These are phyloP conservation scores for Tetramorium parvispinum DNA, from an alignment of 1,140 invertebrate species.

Conservation along the genomic window DNA sequence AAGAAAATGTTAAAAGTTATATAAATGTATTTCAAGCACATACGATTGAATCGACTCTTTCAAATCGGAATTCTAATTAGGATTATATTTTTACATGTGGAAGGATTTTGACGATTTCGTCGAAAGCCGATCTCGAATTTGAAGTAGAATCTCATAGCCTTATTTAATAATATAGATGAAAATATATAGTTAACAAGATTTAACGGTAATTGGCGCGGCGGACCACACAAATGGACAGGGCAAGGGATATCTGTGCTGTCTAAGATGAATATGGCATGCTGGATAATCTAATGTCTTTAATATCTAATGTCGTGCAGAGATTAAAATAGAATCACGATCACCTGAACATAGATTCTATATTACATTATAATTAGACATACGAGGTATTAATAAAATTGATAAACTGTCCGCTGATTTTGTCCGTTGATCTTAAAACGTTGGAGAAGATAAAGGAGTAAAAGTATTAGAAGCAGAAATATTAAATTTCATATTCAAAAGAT, in stretches of 20 bases:
- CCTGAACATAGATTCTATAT: slow-evolving; percentile 47
- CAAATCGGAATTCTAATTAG: not conserved
- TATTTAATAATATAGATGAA: slow-evolving; percentile 35
- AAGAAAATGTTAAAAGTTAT: not conserved
- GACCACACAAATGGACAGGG: slow-evolving; percentile 20
- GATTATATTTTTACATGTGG: not conserved
- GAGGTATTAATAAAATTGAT: slow-evolving; percentile 40
- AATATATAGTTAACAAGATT: slow-evolving; percentile 21
- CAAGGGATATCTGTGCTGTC: slow-evolving; percentile 14
- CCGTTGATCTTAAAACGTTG: not conserved
- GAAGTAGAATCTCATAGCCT: not conserved
- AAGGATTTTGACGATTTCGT: not conserved
- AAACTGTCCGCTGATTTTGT: not conserved
- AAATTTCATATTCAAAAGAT: not conserved
- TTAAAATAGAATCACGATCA: slow-evolving; percentile 47
- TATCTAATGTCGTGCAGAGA: slow-evolving; percentile 27
- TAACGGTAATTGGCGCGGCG: not conserved
- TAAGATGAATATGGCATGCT: slow-evolving; percentile 45
- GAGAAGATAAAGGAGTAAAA: slow-evolving; percentile 7
- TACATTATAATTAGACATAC: slow-evolving; percentile 36
- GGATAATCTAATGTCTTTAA: slow-evolving; percentile 45
- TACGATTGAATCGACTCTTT: not conserved
- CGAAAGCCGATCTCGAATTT: not conserved
- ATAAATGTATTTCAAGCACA: not conserved
- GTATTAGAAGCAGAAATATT: not conserved